Conservation (phyloP, 2,888 invertebrate species). For the Agonopterix heracliana region DNA sequence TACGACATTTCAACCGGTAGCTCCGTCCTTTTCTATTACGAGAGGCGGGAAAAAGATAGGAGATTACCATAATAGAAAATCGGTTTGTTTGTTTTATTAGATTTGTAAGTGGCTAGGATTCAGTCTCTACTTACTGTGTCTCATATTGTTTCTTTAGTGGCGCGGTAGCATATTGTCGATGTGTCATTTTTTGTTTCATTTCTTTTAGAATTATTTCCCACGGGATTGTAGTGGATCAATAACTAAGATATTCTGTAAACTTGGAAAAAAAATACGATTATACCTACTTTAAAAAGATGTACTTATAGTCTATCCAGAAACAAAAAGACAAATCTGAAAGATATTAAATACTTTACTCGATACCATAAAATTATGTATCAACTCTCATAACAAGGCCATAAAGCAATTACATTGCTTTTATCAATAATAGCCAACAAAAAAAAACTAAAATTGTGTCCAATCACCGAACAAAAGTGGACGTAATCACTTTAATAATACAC, state of each 20-base stretch:
- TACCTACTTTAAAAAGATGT: no score
- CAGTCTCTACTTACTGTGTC: conserved; percentile 52
- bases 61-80: conserved; percentile 68
- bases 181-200: conserved; percentile 18
- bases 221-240: neutral
- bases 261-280: neutral
- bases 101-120: conserved; percentile 62
- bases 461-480: conserved; percentile 56
- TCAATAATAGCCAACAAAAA: conserved; percentile 59
- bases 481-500: conserved; percentile 59
- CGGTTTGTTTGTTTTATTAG: conserved; percentile 65
- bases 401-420: conserved; percentile 51
- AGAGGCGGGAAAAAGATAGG: conserved; percentile 38
- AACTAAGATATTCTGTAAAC: neutral
- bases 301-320: no score
- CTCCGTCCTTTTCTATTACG: conserved; percentile 39
- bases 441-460: conserved; percentile 60
- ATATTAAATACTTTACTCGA: neutral
- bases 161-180: conserved; percentile 25
- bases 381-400: conserved; percentile 17
- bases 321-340: no score
- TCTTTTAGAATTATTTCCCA: conserved; percentile 7
- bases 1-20: conserved; percentile 72
- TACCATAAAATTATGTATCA: conserved; percentile 11
- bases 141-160: conserved; percentile 56